Evolutionary conservation across 2,113 vertebrate genomes (phyloP).

Genomic region (Cynopterus brachyotis): DNA sequence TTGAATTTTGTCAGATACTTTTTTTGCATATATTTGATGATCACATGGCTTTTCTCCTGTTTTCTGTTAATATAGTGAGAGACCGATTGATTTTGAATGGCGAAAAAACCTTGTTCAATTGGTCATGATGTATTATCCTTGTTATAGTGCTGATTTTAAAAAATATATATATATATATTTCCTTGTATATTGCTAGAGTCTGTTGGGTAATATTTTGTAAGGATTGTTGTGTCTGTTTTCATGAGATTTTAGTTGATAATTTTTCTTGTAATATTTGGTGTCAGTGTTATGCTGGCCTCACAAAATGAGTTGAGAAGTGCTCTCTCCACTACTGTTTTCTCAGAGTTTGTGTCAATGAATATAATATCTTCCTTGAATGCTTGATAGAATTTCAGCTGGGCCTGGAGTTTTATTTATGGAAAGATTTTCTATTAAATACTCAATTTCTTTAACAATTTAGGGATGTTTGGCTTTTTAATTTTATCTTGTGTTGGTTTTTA

Average conservation of each 20-base stretch:
- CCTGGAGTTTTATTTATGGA: neutral
- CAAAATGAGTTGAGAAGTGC: neutral
- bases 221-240: neutral
- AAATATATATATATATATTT: neutral
- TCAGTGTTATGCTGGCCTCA: neutral
- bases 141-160: neutral
- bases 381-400: neutral
- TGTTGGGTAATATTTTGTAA: neutral
- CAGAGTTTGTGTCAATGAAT: neutral
- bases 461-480: neutral
- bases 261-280: neutral
- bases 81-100: neutral
- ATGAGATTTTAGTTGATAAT: neutral
- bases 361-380: neutral
- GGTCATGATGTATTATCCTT: neutral
- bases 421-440: neutral
- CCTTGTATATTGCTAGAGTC: neutral
- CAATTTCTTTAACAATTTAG: neutral
- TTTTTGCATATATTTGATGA: neutral
- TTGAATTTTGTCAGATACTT: neutral
- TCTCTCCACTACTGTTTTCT: neutral
- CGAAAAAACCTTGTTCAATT: neutral
- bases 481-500: neutral
- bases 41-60: neutral
- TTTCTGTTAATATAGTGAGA: neutral